Conservation (phyloP, 2,113 vertebrate species). For the human region GRCh38 chr3:154337001-154337500, state of each 20-base stretch:
- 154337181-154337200: constrained; percentile 16
- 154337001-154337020: not conserved
- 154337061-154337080: constrained; percentile 26
- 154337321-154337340: not conserved
- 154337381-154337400: not conserved
- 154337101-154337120: constrained; percentile 28
- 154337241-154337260: not conserved
- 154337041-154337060: constrained; percentile 36
- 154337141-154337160: not conserved
- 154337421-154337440: not conserved
- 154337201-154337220: not conserved
- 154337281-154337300: not conserved
- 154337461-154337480: not conserved
- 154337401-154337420: not conserved
- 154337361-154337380: not conserved
- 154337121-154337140: constrained; percentile 38
- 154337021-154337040: not conserved
- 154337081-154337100: not conserved
- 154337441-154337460: constrained; percentile 44
- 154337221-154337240: not conserved
- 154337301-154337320: not conserved
- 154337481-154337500: constrained; percentile 50
- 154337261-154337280: not conserved
- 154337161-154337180: not conserved
- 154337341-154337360: not conserved